Base-by-base conservation (phyloP, 2,888 invertebrate genomes). In the Dioctria rufipes region DNA sequence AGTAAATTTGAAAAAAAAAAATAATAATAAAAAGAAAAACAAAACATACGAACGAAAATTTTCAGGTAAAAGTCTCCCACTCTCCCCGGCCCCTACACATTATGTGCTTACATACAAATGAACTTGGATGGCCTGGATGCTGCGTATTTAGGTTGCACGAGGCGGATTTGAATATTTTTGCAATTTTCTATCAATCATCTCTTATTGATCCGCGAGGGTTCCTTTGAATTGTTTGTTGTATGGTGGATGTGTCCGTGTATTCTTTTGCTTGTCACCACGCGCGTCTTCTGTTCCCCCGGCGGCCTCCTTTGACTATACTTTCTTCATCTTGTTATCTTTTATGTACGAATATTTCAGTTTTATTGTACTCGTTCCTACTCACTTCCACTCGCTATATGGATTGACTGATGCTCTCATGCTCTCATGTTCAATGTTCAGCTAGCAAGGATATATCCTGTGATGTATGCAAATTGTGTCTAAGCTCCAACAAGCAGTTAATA, bases 181-280 rank as follows among this genome's bases (percentile, higher is more conserved):
- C 80, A 82, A 82, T 82, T 82, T 80, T 82, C 82, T 82, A 82
- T 82, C 82, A 82, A 82, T 82, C 82, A 82, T 82, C 69, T 77
- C 73, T 75, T 82, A 82, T 82, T 82, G 82, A 82, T 82, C 82
- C 80, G 63, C 43, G 43, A 61, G 66, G 73, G 71, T 73, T 54
- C 75, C 60, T 71, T 66, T 43, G 75, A 80, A 82, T 82, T 82
- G 80, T 80, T 67, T 82, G 81, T 73, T 75, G 80, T 79, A 79
- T 43, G 75, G 42, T 42, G 25, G 40, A 49, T 78, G 69, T 81
- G 71, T 71, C 42, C 78, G 46, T 77, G 61, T 81, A 61, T 61
- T 61, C 63, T 75, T 63, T 39, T 40, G 54, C 51, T 66, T 78
- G 66, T 66, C 78, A 42, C 65, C 49, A 61, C 61, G 25, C 25